phyloP scores from a whole-genome alignment of 2,888 invertebrate species.

The Dolichopus griseipennis region DNA sequence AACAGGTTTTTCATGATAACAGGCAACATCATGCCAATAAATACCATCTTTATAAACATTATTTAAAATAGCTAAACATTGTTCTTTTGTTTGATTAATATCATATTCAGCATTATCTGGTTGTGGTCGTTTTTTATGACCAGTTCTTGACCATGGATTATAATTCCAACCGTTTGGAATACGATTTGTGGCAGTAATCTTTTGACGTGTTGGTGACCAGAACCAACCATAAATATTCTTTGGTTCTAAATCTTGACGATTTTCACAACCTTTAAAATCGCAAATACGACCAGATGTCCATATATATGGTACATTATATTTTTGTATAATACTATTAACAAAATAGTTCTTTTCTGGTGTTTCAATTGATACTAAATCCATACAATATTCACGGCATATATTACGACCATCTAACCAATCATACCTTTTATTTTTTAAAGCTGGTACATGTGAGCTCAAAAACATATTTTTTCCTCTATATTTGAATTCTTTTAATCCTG shows the following conservation, averaged over 20 bases:
- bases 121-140: slow-evolving; percentile 79
- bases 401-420: slow-evolving; percentile 89
- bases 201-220: slow-evolving; percentile 85
- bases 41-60: slow-evolving; percentile 91
- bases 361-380: slow-evolving; percentile 85
- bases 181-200: slow-evolving; percentile 74
- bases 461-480: slow-evolving; percentile 82
- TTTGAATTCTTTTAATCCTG: slow-evolving; percentile 84
- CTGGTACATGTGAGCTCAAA: slow-evolving; percentile 72
- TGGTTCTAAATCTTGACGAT: slow-evolving; percentile 75
- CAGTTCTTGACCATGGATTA: slow-evolving; percentile 85
- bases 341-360: slow-evolving; percentile 85
- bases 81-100: slow-evolving; percentile 78
- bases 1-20: slow-evolving; percentile 87
- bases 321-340: slow-evolving; percentile 77
- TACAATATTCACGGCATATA: slow-evolving; percentile 84
- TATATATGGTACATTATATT: slow-evolving; percentile 83
- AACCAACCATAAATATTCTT: slow-evolving; percentile 83
- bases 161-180: slow-evolving; percentile 52
- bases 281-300: slow-evolving; percentile 89
- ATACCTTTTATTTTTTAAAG: slow-evolving; percentile 67
- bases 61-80: slow-evolving; percentile 78
- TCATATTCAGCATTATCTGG: slow-evolving; percentile 89
- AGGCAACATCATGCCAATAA: slow-evolving; percentile 89
- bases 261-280: slow-evolving; percentile 88